Evolutionary conservation across 2,113 vertebrate species (phyloP).

Genomic region (Lepus americanus): DNA sequence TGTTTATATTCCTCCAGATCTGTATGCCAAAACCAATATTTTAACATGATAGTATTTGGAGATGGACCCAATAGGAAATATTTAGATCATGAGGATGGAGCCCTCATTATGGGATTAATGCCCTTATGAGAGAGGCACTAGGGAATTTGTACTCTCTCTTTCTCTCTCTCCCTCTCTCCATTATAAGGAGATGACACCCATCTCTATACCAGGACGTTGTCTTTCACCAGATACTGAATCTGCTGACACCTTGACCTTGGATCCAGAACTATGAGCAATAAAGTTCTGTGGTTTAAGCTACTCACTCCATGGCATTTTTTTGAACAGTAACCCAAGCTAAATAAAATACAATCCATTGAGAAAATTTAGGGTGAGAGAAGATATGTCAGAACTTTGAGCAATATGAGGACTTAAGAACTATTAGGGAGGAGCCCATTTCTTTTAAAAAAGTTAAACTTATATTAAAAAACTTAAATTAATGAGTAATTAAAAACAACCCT

Average conservation of each 20-base stretch:
- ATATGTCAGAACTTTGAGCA: neutral
- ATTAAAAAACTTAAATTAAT: neutral
- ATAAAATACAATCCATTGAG: neutral
- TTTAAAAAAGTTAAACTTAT: neutral
- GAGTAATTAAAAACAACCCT: neutral
- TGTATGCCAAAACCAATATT: neutral
- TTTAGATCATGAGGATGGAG: neutral
- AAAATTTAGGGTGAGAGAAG: neutral
- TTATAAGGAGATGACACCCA: neutral
- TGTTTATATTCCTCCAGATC: neutral
- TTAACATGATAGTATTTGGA: neutral
- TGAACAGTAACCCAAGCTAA: neutral
- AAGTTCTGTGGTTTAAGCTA: neutral
- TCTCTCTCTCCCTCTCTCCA: neutral
- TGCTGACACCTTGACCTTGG: neutral
- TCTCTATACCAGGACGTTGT: neutral
- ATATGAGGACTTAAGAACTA: neutral
- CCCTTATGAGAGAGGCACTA: neutral
- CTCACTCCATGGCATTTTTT: neutral
- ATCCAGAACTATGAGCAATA: neutral
- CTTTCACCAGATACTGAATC: neutral
- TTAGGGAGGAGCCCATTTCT: neutral
- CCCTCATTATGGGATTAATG: neutral
- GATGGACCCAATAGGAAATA: too few species aligned
- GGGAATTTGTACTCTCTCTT: neutral